Evolutionary conservation across 92 coral and sea anemone genomes (phyloP), one percentile per base, ranked within the genome.

Genomic region (Pocillopora meandrina): DNA sequence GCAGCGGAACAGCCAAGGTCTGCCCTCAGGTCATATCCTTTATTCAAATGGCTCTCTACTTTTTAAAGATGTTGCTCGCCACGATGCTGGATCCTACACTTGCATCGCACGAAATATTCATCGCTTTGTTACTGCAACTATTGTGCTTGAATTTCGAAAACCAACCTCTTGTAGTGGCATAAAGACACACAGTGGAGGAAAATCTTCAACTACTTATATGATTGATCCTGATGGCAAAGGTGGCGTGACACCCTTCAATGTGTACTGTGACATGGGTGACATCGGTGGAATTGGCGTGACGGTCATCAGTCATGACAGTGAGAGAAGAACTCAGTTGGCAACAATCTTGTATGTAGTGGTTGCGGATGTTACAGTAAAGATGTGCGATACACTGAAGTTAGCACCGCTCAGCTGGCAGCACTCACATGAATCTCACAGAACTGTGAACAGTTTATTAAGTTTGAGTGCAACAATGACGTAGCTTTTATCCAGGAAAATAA

Each of bases 211-310:
- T 52, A 67, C 31, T 67, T 67, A 67, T 12, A 31, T 67, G 72
- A 67, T 67, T 67, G 18, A 67, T 42, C 72, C 72, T 67, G 72
- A 67, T 23, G 82, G 75, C 56, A 13, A 77, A 31, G 87, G 87
- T 66, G 74, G 55, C 26, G 74, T 71, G 73, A 17, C 72, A 26
- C 72, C 49, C 72, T 67, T 67, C 49, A 66, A 47, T 2, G 91
- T 87, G 58, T 87, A 62, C 83, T 87, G 91, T 67, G 87, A 87
- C 82, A 87, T 87, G 91, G 35, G 72, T 87, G 91, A 76, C 91
- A 76, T 82, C 62, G 91, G 83, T 8, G 91, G 91, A 14, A 61
- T 86, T 12, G 90, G 90, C 57, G 82, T 86, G 86, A 86, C 90
- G 19, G 76, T 86, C 63, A 72, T 86, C 56, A 73, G 89, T 71